Evolutionary conservation across 2,888 invertebrate species (phyloP).

Genomic region (Biston stratarius): DNA sequence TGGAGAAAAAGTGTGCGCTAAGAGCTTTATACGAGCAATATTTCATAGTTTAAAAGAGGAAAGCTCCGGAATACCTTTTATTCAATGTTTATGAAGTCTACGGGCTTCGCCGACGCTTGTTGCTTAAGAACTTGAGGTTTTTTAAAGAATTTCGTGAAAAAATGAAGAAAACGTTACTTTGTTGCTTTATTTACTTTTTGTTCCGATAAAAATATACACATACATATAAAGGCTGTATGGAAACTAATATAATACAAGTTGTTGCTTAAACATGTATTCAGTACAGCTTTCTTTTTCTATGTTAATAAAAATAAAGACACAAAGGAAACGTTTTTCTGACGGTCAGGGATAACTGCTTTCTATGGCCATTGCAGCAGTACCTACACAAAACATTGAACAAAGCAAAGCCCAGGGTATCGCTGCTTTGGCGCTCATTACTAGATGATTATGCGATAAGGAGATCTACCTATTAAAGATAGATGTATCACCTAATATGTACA

Average conservation of each 20-base stretch:
- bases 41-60: constrained; percentile 67
- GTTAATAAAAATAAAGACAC: too few species aligned
- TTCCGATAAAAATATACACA: constrained; percentile 16
- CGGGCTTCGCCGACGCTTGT: constrained; percentile 48
- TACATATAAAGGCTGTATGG: constrained; percentile 4
- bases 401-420: too few species aligned
- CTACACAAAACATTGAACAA: too few species aligned
- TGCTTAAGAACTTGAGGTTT: constrained; percentile 47
- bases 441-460: too few species aligned
- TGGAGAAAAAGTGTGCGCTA: constrained; percentile 55
- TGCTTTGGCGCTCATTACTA: too few species aligned
- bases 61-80: constrained; percentile 58
- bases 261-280: not conserved
- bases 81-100: constrained; percentile 60
- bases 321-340: too few species aligned
- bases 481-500: too few species aligned
- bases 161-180: constrained; percentile 36
- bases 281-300: too few species aligned
- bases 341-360: too few species aligned
- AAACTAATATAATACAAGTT: not conserved
- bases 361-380: too few species aligned
- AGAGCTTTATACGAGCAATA: constrained; percentile 65
- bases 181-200: constrained; percentile 24
- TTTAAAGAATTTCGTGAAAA: constrained; percentile 43
- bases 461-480: too few species aligned